Evolutionary conservation across 2,888 invertebrate genomes (phyloP).

Genomic region (Torymus aiolomorphi): DNA sequence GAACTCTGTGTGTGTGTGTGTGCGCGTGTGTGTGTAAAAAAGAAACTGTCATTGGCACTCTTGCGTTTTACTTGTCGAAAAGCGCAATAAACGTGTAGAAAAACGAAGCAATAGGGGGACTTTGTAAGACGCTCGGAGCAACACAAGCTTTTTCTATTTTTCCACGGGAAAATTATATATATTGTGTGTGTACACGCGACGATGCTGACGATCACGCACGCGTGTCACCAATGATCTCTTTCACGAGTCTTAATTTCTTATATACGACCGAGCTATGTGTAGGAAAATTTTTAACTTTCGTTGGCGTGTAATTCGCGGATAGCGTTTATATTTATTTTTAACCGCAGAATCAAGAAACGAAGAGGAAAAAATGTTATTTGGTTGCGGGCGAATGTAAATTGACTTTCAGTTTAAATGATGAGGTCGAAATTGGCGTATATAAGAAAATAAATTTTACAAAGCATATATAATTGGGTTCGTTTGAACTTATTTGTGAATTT

Average conservation of each 20-base stretch:
- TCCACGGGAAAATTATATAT: constrained; percentile 16
- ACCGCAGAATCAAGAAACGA: neutral
- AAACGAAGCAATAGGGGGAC: constrained; percentile 46
- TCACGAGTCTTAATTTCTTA: constrained; percentile 12
- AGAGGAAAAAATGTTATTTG: neutral
- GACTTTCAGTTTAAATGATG: constrained; percentile 53
- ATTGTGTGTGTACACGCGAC: neutral
- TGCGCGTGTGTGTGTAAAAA: neutral
- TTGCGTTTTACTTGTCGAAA: constrained; percentile 15
- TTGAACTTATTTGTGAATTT: neutral
- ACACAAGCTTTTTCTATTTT: constrained; percentile 38
- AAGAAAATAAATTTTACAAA: neutral
- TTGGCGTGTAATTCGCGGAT: too few species aligned
- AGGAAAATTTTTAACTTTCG: neutral
- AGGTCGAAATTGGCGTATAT: neutral
- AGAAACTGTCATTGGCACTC: constrained; percentile 18
- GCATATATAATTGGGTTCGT: neutral
- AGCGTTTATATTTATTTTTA: too few species aligned
- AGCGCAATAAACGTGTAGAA: constrained; percentile 33
- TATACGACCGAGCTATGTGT: neutral
- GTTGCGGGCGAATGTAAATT: constrained; percentile 2
- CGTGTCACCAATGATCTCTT: too few species aligned
- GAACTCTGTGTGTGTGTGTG: neutral
- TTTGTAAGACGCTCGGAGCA: constrained; percentile 23
- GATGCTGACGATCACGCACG: neutral